phyloP scores from a whole-genome alignment of 2,797 vertebrate species.

The Caiman crocodilus region DNA sequence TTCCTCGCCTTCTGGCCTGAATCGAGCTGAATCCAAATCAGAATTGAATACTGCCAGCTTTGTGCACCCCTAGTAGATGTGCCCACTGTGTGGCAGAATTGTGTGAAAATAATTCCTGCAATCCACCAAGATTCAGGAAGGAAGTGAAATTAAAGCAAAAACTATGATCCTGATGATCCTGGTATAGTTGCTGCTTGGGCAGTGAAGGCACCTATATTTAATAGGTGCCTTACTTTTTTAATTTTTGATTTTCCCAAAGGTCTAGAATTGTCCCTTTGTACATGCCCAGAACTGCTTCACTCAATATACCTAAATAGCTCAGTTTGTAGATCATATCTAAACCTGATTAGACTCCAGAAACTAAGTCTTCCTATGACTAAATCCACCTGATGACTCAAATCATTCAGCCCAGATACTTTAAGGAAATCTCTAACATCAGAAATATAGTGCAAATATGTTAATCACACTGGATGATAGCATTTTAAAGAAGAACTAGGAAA shows the following conservation, averaged over 20 bases:
- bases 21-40: too few relatives aligned
- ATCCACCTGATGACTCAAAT: too few relatives aligned
- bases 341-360: not conserved
- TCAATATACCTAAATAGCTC: not conserved
- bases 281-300: not conserved
- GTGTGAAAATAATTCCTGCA: conserved; percentile 71
- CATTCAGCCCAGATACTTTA: too few relatives aligned
- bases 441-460: too few relatives aligned
- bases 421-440: too few relatives aligned
- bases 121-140: conserved; percentile 64
- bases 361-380: not conserved
- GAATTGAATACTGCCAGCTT: too few relatives aligned
- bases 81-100: conserved; percentile 51
- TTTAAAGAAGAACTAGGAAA: not conserved
- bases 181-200: conserved; percentile 40
- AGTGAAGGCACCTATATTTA: not conserved
- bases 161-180: conserved; percentile 6
- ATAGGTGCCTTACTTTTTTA: not conserved
- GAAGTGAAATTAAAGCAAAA: conserved; percentile 64
- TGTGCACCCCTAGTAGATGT: too few relatives aligned
- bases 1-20: too few relatives aligned
- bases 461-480: not conserved
- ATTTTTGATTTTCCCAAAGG: not conserved
- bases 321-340: not conserved
- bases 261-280: not conserved